Evolutionary conservation across 2,888 invertebrate genomes (phyloP).

Genomic region (Laothoe populi): DNA sequence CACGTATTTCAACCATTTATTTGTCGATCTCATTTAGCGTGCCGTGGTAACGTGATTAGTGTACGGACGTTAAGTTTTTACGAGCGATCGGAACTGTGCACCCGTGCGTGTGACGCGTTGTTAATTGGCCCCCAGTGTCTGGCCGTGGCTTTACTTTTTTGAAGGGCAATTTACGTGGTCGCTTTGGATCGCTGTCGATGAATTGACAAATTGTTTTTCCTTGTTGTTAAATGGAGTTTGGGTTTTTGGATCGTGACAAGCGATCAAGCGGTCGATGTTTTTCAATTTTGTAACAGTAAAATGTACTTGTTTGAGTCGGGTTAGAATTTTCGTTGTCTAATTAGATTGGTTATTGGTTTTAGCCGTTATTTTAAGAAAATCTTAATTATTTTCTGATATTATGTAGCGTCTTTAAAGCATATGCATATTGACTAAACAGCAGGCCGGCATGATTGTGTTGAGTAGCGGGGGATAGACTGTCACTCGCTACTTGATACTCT

Average conservation of each 20-base stretch:
- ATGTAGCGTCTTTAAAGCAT: too few species aligned
- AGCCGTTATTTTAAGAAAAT: too few species aligned
- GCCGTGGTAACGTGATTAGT: constrained; percentile 8
- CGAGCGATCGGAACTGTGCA: constrained; percentile 11
- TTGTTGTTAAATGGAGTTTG: background rate
- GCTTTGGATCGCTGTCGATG: background rate
- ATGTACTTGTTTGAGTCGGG: background rate
- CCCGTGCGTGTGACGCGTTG: constrained; percentile 17
- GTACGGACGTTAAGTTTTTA: constrained; percentile 5
- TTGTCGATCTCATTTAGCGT: background rate
- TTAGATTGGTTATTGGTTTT: background rate
- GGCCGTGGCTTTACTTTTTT: background rate
- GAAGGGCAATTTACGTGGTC: constrained; percentile 8
- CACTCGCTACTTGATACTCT: too few species aligned
- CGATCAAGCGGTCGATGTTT: background rate
- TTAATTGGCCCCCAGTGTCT: constrained; percentile 3
- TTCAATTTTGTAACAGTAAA: background rate
- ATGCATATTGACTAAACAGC: too few species aligned
- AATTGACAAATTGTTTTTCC: background rate
- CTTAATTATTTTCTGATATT: too few species aligned
- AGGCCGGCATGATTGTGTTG: too few species aligned
- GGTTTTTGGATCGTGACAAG: constrained; percentile 1
- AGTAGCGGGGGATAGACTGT: too few species aligned
- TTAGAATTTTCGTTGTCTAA: background rate
- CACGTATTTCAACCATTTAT: background rate